Evolutionary conservation across 2,797 vertebrate genomes (phyloP), one percentile per base, ranked within the genome.

Genomic region (Rhadinocentrus ornatus): DNA sequence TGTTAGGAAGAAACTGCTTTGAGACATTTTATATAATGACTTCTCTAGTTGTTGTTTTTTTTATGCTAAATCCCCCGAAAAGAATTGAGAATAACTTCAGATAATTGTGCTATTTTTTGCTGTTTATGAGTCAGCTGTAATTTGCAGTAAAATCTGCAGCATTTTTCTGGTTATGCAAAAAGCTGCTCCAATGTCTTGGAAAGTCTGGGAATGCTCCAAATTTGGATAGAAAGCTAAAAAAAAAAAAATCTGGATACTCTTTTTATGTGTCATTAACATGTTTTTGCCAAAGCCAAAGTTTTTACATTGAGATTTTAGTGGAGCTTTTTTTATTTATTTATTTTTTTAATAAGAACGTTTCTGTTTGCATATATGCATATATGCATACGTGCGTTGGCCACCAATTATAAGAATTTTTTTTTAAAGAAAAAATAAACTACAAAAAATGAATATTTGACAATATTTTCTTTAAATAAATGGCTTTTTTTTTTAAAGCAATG

Each of bases 1-100:
- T 53, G 24, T 71, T 62, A 8, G 54, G 56, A 54, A 71, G 48
- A 77, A 71, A 62, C 55, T 48, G 69, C 68, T 18, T 37, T 66
- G 22, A 62, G 39, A 55, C 32, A 59, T 54, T 54, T 66, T 46
- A 67, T 77, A 41, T 73, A 59, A 76, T 76, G 64, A 73, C 41
- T 62, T 22, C 20, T 64, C 24, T 31, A 46, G 50, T 37, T 18
- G 27, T 22, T 56, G 15, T 46, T n/a, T 62, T 73, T 41, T 62
- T 16, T 0, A 44, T 24, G 66, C 8, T 53, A 64, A 46, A 62
- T 66, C 1, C 44, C 4, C 9, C 16, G 27, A 48, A 73, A 75
- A 62, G 10, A 56, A 62, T 3, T 26, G 12, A 39, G 54, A 53
- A 37, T 54, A 9, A 27, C 56, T 32, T 69, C 15, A 55, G 53